Percentiles rank a stretch among this genome's conserved stretches.
Conservation (phyloP, 2,888 invertebrate genomes). For the Chorisops tibialis region DNA sequence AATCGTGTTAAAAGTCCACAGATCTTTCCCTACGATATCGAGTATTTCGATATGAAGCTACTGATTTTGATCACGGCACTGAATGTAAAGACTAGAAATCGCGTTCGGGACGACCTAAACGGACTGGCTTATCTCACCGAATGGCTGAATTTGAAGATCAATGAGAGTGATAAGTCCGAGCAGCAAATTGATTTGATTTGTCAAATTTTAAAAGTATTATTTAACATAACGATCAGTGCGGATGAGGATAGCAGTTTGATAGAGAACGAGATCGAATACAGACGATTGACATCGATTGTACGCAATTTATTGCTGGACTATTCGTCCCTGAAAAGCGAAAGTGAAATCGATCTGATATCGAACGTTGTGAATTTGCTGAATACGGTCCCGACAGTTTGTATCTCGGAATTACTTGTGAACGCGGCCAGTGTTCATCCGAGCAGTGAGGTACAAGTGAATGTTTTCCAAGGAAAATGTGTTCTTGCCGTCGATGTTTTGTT, state of each 20-base stretch:
- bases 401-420: slow-evolving; percentile 62
- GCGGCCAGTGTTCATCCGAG: background rate
- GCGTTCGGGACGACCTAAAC: slow-evolving; percentile 65
- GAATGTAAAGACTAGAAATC: slow-evolving; percentile 64
- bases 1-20: slow-evolving; percentile 60
- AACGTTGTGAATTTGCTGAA: slow-evolving; percentile 82
- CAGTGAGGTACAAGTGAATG: slow-evolving; percentile 52
- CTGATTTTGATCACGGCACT: slow-evolving; percentile 86
- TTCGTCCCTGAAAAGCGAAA: slow-evolving; percentile 50
- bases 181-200: slow-evolving; percentile 62
- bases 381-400: slow-evolving; percentile 72
- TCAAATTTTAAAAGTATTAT: slow-evolving; percentile 75
- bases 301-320: slow-evolving; percentile 62
- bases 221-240: slow-evolving; percentile 65
- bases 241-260: slow-evolving; percentile 51
- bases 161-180: slow-evolving; percentile 55
- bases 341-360: slow-evolving; percentile 67
- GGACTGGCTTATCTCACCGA: slow-evolving; percentile 67
- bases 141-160: slow-evolving; percentile 63
- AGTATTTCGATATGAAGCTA: slow-evolving; percentile 83
- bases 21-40: slow-evolving; percentile 53
- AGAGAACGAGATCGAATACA: slow-evolving; percentile 68
- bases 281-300: slow-evolving; percentile 69
- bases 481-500: slow-evolving; percentile 71
- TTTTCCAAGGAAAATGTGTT: slow-evolving; percentile 73